Evolutionary conservation across 1,140 invertebrate species (phyloP).

Genomic region (Calephelis nemesis): DNA sequence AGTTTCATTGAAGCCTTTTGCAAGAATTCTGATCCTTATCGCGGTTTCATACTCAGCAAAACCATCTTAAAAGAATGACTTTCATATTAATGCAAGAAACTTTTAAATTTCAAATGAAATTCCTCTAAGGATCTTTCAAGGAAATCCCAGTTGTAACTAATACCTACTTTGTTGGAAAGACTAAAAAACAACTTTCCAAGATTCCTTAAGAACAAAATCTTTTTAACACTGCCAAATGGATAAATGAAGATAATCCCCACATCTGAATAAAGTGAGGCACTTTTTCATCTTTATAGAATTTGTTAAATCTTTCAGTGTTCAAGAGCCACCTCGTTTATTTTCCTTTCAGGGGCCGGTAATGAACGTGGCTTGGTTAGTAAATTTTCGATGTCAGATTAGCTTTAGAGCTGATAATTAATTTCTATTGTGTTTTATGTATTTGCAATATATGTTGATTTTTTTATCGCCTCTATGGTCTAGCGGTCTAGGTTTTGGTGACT

Average conservation of each 20-base stretch:
- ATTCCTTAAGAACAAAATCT: conserved; percentile 22
- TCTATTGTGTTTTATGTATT: background rate
- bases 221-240: conserved; percentile 24
- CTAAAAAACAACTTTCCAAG: conserved; percentile 23
- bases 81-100: conserved; percentile 9
- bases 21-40: no score
- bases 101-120: conserved; percentile 5
- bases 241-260: conserved; percentile 26
- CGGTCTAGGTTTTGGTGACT: no score
- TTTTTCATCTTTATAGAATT: conserved; percentile 46
- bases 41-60: no score
- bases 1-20: no score
- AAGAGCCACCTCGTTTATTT: conserved; percentile 41
- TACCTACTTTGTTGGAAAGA: conserved; percentile 21
- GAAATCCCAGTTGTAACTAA: conserved; percentile 8
- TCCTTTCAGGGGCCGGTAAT: conserved; percentile 40
- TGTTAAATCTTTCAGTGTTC: conserved; percentile 40
- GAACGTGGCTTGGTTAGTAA: conserved; percentile 42
- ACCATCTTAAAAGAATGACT: background rate
- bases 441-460: no score
- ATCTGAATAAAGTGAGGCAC: conserved; percentile 37
- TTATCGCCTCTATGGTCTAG: no score
- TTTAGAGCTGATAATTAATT: background rate
- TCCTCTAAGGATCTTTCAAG: background rate
- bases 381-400: conserved; percentile 37